These are phyloP conservation scores for Metridium senile DNA, from an alignment of 92 coral and sea anemone species.

Conservation along the genomic window DNA sequence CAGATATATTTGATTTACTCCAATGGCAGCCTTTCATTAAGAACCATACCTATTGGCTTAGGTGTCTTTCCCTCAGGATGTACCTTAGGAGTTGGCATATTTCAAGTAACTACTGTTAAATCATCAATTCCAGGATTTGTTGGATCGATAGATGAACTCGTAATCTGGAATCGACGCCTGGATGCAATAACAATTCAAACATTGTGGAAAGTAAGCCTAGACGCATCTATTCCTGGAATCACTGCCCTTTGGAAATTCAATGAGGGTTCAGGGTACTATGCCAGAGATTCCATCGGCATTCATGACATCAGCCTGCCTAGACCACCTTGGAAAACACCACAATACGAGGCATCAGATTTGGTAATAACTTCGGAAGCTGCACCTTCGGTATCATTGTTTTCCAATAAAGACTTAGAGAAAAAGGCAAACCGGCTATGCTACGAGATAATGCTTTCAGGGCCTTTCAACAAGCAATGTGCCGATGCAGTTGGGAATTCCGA, in stretches of 20 bases:
- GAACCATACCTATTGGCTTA: conserved; percentile 39
- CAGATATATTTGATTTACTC: conserved; percentile 42
- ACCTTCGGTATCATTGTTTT: neutral
- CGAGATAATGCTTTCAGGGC: conserved; percentile 37
- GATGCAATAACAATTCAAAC: conserved; percentile 47
- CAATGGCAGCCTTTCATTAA: conserved; percentile 21
- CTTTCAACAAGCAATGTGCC: conserved; percentile 46
- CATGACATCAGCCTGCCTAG: conserved; percentile 46
- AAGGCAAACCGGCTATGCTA: conserved; percentile 37
- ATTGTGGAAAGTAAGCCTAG: conserved; percentile 38
- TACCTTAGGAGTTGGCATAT: conserved; percentile 55
- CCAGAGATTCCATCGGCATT: conserved; percentile 45
- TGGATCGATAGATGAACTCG: conserved; percentile 68
- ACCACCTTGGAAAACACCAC: conserved; percentile 64
- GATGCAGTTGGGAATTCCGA: conserved; percentile 33
- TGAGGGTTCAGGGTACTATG: conserved; percentile 55
- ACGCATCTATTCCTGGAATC: conserved; percentile 22
- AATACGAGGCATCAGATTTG: conserved; percentile 56
- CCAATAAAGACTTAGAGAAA: conserved; percentile 30
- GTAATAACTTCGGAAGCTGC: conserved; percentile 26
- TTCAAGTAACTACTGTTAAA: conserved; percentile 38
- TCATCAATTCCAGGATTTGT: conserved; percentile 49
- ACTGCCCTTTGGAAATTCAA: conserved; percentile 66
- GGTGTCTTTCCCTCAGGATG: conserved; percentile 53
- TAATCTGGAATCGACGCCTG: conserved; percentile 67